These are phyloP conservation scores for Apodemia duryi DNA, from an alignment of 2,888 invertebrate genomes.

Conservation along the genomic window DNA sequence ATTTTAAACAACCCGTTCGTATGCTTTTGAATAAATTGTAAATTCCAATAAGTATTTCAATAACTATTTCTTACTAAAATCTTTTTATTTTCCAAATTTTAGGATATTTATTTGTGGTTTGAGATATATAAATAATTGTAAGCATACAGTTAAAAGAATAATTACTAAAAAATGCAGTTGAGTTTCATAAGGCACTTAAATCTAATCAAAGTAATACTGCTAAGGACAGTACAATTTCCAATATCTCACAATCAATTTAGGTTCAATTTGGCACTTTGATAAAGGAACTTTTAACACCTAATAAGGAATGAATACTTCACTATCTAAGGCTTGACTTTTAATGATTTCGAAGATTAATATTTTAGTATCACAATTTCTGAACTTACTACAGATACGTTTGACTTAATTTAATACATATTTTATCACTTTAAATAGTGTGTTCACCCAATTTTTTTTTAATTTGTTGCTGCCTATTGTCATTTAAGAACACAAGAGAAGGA, in stretches of 20 bases:
- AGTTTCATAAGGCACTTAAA: slow-evolving; percentile 37
- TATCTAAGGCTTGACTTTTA: background rate
- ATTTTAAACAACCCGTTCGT: too few species aligned
- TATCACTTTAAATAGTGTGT: background rate
- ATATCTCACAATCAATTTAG: slow-evolving; percentile 34
- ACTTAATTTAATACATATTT: background rate
- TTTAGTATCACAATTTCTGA: background rate
- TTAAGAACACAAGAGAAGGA: background rate
- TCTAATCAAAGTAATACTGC: slow-evolving; percentile 43
- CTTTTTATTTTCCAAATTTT: too few species aligned
- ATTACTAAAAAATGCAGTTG: slow-evolving; percentile 34
- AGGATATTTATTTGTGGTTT: too few species aligned
- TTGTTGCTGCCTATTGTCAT: background rate
- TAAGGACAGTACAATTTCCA: slow-evolving; percentile 34
- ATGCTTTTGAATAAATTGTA: too few species aligned
- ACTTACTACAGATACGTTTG: background rate
- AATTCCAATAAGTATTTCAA: too few species aligned
- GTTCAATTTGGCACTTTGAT: slow-evolving; percentile 28
- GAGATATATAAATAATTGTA: too few species aligned
- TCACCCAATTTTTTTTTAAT: background rate
- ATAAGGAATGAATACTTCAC: background rate
- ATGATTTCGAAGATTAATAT: background rate
- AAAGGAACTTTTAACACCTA: slow-evolving; percentile 25
- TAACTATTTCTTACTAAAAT: too few species aligned
- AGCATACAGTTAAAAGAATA: slow-evolving; percentile 34